These are phyloP conservation scores for Apotomis betuletana DNA, from an alignment of 2,888 invertebrate species.

Conservation along the genomic window DNA sequence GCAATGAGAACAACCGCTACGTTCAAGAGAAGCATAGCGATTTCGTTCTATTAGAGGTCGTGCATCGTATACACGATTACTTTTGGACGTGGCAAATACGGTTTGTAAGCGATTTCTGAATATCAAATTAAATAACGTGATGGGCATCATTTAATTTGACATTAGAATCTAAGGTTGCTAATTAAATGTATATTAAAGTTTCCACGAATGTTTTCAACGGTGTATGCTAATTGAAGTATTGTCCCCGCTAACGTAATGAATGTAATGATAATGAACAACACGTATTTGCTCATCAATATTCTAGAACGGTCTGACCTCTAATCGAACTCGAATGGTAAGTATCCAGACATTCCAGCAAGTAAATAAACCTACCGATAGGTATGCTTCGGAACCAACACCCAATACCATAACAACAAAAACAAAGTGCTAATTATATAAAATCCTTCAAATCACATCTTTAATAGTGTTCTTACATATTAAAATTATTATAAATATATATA, in stretches of 20 bases:
- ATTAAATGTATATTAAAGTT: slow-evolving; percentile 4
- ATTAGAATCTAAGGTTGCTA: neutral
- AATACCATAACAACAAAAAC: slow-evolving; percentile 5
- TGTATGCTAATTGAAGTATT: slow-evolving; percentile 16
- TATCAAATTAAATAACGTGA: neutral
- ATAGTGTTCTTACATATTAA: neutral
- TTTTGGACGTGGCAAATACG: neutral
- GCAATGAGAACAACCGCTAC: slow-evolving; percentile 1
- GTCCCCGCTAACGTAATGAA: slow-evolving; percentile 6
- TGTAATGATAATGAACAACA: too few relatives aligned
- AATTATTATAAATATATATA: neutral
- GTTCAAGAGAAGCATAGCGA: neutral
- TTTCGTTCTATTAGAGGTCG: neutral
- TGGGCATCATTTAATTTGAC: too few relatives aligned
- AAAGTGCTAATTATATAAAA: slow-evolving; percentile 1
- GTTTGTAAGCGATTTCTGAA: neutral
- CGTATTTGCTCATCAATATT: slow-evolving; percentile 32
- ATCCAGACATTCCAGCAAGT: slow-evolving; percentile 6
- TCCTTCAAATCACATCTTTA: neutral
- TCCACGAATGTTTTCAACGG: neutral
- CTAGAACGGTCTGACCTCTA: slow-evolving; percentile 29
- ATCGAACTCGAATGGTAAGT: slow-evolving; percentile 35
- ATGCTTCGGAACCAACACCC: neutral
- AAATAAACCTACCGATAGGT: neutral
- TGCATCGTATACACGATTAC: neutral